Evolutionary conservation across 2,797 vertebrate genomes (phyloP), one percentile per base, ranked within the genome.

Genomic region (Spinus olivaceus): DNA sequence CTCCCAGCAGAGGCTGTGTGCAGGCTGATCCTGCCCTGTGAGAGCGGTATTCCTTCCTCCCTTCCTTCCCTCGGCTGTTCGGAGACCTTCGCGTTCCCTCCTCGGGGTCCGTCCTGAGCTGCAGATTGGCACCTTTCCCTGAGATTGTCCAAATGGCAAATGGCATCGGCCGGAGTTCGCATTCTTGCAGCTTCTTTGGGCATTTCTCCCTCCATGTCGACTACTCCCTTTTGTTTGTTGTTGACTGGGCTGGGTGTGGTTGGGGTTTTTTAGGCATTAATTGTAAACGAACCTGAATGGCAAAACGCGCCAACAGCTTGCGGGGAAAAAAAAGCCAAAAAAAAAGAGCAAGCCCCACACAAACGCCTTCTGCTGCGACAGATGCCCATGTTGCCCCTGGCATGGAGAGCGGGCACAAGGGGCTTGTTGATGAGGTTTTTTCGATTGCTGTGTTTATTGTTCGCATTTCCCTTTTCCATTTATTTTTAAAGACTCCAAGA

Each of bases 341-440:
- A 65, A n/a, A 73, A 91, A 80, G 74, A 91, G 30, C 30, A 56
- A 96, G 74, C 93, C 94, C 93, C 81, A 51, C 89, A 60, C 46
- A 90, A 96, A 88, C 83, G 78, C 97, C 96, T 98, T 97, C 98
- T 98, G 98, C 97, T 96, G 90, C 97, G 97, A 97, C 98, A 98
- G 98, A 98, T 99, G 98, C 98, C 98, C 98, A 97, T 90, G 92
- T 97, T 97, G 97, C 98, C 96, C 97, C 97, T 98, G 98, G 98
- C 98, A 98, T 83, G 77, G 97, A 84, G 91, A 93, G 78, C 27
- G 94, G 97, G 97, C 96, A 96, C 93, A 73, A 96, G 91, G 78
- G 97, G 95, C 94, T 97, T 94, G 94, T 89, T 83, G 96, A 95
- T 81, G 97, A 95, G 91, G 35, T 67, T 95, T 91, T 96, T 61